Evolutionary conservation across 2,113 vertebrate species (phyloP).

Genomic region (Tautogolabrus adspersus): DNA sequence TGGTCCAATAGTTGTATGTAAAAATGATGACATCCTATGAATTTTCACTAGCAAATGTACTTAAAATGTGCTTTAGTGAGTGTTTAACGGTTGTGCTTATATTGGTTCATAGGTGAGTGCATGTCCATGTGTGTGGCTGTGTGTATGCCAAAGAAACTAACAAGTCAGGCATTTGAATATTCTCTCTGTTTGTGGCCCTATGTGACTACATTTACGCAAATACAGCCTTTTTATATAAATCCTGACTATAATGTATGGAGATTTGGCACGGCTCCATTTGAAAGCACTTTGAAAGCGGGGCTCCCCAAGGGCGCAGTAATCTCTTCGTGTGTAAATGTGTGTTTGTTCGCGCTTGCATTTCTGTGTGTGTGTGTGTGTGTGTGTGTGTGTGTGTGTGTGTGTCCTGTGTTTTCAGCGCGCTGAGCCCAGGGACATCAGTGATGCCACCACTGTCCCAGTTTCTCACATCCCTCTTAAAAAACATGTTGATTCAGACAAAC

Average conservation of each 20-base stretch:
- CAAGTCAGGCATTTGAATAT: conserved; percentile 61
- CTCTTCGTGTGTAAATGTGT: conserved; percentile 70
- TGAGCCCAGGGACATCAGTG: conserved; percentile 79
- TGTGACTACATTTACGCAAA: conserved; percentile 77
- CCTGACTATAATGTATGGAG: conserved; percentile 78
- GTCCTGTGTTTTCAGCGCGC: conserved; percentile 66
- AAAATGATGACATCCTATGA: neutral
- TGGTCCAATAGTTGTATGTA: neutral
- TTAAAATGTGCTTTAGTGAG: neutral
- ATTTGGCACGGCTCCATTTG: conserved; percentile 73
- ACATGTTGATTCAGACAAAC: conserved; percentile 82
- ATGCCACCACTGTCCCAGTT: conserved; percentile 83
- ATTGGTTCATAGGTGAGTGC: neutral
- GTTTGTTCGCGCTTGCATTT: conserved; percentile 58
- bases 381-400: conserved; percentile 50
- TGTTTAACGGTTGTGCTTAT: conserved; percentile 19
- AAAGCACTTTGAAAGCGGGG: conserved; percentile 77
- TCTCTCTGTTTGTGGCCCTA: conserved; percentile 60
- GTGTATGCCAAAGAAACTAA: conserved; percentile 32
- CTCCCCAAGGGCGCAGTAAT: conserved; percentile 71
- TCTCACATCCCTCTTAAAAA: conserved; percentile 79
- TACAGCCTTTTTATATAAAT: conserved; percentile 75
- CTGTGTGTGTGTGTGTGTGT: conserved; percentile 48
- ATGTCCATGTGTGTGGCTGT: neutral
- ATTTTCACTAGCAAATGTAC: neutral